These are phyloP conservation scores for Drosophila prolongata DNA, from an alignment of 2,888 invertebrate genomes.

Conservation along the genomic window DNA sequence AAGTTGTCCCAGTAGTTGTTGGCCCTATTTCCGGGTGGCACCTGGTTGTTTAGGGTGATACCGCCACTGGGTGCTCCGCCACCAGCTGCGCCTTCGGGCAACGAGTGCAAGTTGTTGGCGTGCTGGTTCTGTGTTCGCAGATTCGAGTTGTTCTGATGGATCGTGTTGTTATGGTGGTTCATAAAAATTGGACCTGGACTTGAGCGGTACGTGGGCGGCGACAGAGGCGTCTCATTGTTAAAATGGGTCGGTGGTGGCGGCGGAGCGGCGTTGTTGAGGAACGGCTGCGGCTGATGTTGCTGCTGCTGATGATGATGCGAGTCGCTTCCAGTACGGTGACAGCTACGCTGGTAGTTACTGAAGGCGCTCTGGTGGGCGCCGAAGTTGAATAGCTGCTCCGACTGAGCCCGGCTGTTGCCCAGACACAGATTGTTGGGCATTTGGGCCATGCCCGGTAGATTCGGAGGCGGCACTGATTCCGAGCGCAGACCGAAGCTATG, in stretches of 20 bases:
- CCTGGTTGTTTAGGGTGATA: conserved; percentile 92
- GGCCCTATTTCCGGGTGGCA: conserved; percentile 94
- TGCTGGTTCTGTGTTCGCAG: conserved; percentile 82
- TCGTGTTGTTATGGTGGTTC: conserved; percentile 84
- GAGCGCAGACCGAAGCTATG: conserved; percentile 74
- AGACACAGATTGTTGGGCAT: conserved; percentile 75
- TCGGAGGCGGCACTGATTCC: conserved; percentile 83
- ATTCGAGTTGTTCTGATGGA: conserved; percentile 83
- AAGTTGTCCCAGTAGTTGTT: conserved; percentile 98
- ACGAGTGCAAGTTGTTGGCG: conserved; percentile 73
- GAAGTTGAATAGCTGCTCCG: conserved; percentile 80
- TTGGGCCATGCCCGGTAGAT: conserved; percentile 28
- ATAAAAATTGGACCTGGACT: conserved; percentile 84
- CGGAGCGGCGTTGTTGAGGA: conserved; percentile 77
- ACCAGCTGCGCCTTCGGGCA: conserved; percentile 76
- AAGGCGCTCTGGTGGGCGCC: conserved; percentile 68
- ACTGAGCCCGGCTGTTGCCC: conserved; percentile 81
- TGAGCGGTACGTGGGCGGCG: conserved; percentile 71
- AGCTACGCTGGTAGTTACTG: conserved; percentile 72
- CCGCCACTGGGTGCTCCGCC: conserved; percentile 61
- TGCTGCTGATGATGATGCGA: conserved; percentile 60
- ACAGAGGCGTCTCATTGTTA: conserved; percentile 80
- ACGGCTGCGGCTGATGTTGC: conserved; percentile 57
- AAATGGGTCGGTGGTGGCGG: conserved; percentile 67
- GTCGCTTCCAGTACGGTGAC: conserved; percentile 62